These are phyloP conservation scores for Cataglyphis albicans DNA, from an alignment of 2,888 invertebrate genomes.

Conservation along the genomic window DNA sequence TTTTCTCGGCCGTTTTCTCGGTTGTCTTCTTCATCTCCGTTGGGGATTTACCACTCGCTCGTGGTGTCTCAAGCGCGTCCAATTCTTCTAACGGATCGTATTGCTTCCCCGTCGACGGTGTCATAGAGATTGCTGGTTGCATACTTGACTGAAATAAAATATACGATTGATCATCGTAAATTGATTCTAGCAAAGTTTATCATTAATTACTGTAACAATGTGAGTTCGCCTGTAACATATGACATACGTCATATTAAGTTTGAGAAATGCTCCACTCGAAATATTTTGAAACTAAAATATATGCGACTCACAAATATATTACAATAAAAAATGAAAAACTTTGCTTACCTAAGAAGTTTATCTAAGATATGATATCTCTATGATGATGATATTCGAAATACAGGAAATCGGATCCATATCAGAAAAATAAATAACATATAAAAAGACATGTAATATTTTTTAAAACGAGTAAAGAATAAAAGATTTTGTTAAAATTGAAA, in stretches of 20 bases:
- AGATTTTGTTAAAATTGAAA: not conserved
- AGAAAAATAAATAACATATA: not conserved
- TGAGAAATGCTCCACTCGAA: not conserved
- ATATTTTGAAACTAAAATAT: constrained; percentile 7
- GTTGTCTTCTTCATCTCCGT: constrained; percentile 70
- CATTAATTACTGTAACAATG: constrained; percentile 70
- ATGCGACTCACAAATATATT: constrained; percentile 57
- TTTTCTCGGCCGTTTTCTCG: constrained; percentile 83
- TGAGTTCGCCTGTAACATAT: constrained; percentile 21
- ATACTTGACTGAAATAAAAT: constrained; percentile 81
- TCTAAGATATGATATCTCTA: not conserved
- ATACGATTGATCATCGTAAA: constrained; percentile 75
- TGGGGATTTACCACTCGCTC: constrained; percentile 65
- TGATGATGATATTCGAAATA: not conserved
- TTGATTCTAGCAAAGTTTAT: constrained; percentile 81
- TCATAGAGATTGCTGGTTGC: constrained; percentile 82
- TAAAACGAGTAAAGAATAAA: not conserved
- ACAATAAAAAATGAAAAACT: constrained; percentile 81
- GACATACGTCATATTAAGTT: constrained; percentile 10
- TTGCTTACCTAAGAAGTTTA: constrained; percentile 67
- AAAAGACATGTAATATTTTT: not conserved
- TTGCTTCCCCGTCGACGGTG: constrained; percentile 82
- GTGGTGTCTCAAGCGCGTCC: constrained; percentile 82
- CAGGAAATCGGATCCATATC: not conserved
- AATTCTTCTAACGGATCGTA: constrained; percentile 85